Evolutionary conservation across 2,113 vertebrate species (phyloP).

Genomic region (Vulpes ferrilata): DNA sequence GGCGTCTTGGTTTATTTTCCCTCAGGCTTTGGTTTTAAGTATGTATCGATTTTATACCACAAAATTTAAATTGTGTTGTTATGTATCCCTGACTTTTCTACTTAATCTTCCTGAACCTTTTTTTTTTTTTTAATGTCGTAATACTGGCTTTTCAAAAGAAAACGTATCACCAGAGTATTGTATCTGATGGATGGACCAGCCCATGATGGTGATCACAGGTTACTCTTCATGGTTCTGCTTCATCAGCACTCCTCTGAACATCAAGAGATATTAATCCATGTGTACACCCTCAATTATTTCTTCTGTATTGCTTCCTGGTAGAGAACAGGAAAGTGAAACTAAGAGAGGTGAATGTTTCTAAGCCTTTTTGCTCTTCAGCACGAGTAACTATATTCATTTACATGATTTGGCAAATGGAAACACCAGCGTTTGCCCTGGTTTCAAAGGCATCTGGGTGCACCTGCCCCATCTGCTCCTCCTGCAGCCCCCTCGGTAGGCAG

Average conservation of each 20-base stretch:
- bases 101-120: background rate
- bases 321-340: background rate
- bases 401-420: background rate
- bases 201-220: background rate
- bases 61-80: background rate
- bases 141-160: background rate
- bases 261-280: background rate
- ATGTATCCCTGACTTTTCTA: background rate
- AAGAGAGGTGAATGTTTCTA: background rate
- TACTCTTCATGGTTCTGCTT: background rate
- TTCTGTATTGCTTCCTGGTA: background rate
- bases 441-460: background rate
- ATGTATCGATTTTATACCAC: background rate
- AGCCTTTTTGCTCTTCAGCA: background rate
- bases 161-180: background rate
- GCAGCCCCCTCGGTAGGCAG: background rate
- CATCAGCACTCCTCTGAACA: background rate
- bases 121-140: conserved; percentile 1
- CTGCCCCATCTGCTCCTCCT: background rate
- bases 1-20: background rate
- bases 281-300: background rate
- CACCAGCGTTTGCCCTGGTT: background rate
- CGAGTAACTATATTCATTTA: background rate
- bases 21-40: background rate
- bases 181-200: background rate